phyloP scores from a whole-genome alignment of 2,888 invertebrate species.

The Amphipoea lucens region DNA sequence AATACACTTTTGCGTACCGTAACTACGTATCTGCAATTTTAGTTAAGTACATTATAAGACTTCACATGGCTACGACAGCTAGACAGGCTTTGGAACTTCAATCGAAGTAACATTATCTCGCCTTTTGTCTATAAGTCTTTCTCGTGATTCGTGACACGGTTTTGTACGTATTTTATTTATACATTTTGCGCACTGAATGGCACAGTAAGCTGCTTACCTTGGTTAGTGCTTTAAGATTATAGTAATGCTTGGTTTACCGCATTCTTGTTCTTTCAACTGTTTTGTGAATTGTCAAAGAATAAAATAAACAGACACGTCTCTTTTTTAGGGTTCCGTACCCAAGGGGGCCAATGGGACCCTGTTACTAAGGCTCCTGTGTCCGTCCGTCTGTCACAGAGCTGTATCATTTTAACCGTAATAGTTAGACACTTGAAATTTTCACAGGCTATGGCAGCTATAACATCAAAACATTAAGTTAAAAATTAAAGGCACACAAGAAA shows the following conservation, averaged over 20 bases:
- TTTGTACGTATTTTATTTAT: constrained; percentile 15
- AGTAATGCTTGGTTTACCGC: constrained; percentile 15
- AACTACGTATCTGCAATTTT: not conserved
- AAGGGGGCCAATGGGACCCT: not conserved
- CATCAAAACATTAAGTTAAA: not conserved
- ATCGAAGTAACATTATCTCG: constrained; percentile 13
- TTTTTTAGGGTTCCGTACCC: not conserved
- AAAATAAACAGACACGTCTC: not conserved
- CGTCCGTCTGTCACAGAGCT: not conserved
- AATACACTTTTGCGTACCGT: constrained; percentile 5
- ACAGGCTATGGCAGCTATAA: not conserved
- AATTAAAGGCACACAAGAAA: not conserved
- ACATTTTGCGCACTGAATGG: constrained; percentile 37
- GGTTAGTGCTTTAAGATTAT: constrained; percentile 5
- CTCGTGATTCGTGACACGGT: constrained; percentile 32
- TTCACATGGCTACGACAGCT: not conserved
- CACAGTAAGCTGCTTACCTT: constrained; percentile 38
- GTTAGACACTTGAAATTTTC: not conserved
- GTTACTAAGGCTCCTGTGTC: not conserved
- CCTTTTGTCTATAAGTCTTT: constrained; percentile 23
- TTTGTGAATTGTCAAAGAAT: constrained; percentile 12
- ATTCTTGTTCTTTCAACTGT: constrained; percentile 19
- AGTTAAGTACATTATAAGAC: not conserved
- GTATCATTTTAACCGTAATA: not conserved
- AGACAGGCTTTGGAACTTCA: constrained; percentile 20